Conservation (phyloP, 2,888 invertebrate species). For the Microctonus aethiopoides region DNA sequence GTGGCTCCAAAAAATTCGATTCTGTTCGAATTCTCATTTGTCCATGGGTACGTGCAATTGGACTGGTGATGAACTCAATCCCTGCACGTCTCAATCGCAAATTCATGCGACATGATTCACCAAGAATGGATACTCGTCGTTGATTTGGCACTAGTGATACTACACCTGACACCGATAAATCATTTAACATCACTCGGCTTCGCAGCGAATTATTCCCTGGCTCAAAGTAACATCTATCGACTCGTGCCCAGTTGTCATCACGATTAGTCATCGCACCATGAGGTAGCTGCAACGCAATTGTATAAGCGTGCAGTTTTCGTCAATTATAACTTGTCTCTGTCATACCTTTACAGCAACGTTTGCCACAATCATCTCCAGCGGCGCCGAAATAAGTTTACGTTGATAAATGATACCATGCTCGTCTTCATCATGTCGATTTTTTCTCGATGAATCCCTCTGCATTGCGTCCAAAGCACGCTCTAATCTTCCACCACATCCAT, state of each 20-base stretch:
- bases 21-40: conserved; percentile 82
- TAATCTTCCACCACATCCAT: conserved; percentile 60
- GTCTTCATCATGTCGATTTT: conserved; percentile 54
- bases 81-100: conserved; percentile 80
- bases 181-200: conserved; percentile 81
- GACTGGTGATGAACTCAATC: conserved; percentile 79
- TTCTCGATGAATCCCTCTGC: conserved; percentile 52
- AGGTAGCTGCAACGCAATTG: conserved; percentile 48
- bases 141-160: conserved; percentile 71
- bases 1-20: conserved; percentile 85
- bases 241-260: conserved; percentile 66
- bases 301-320: neutral
- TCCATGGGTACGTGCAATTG: conserved; percentile 75
- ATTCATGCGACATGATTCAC: conserved; percentile 81
- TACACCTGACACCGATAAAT: conserved; percentile 82
- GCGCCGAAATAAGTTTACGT: conserved; percentile 57
- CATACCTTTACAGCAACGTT: conserved; percentile 59
- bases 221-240: conserved; percentile 82
- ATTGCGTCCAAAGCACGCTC: conserved; percentile 62
- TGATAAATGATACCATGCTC: conserved; percentile 55
- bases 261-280: conserved; percentile 46
- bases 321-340: conserved; percentile 2
- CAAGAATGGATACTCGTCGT: conserved; percentile 53
- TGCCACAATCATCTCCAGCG: conserved; percentile 61
- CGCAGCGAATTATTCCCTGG: conserved; percentile 80